Evolutionary conservation across 2,888 invertebrate genomes (phyloP).

Genomic region (Phymatocera aterrima): DNA sequence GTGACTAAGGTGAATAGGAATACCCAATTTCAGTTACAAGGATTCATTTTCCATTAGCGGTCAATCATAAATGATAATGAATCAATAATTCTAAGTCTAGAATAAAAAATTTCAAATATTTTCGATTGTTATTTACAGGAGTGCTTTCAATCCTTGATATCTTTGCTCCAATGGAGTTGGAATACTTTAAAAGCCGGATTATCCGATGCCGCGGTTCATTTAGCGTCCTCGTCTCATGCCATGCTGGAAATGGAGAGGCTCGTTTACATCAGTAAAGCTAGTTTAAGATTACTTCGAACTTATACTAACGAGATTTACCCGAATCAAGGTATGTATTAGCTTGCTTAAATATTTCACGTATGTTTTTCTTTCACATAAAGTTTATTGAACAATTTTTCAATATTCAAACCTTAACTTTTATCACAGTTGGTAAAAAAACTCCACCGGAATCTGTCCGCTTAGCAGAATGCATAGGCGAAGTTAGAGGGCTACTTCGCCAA

Average conservation of each 20-base stretch:
- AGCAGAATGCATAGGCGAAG: conserved; percentile 91
- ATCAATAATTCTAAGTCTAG: neutral
- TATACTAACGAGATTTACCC: conserved; percentile 96
- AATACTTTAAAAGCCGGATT: conserved; percentile 86
- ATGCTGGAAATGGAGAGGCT: conserved; percentile 86
- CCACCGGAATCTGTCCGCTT: conserved; percentile 85
- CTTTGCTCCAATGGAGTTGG: conserved; percentile 95
- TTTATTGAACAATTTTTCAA: conserved; percentile 1
- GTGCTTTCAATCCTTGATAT: conserved; percentile 90
- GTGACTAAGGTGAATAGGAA: conserved; percentile 86
- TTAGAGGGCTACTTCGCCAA: conserved; percentile 86
- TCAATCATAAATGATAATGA: neutral
- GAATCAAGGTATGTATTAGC: conserved; percentile 78
- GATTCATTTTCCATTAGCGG: neutral
- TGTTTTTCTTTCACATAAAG: neutral
- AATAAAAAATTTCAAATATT: neutral
- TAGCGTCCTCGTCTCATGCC: conserved; percentile 67
- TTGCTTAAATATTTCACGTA: neutral
- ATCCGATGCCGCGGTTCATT: conserved; percentile 77
- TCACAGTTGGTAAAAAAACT: conserved; percentile 72
- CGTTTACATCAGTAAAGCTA: conserved; percentile 91
- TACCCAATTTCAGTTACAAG: conserved; percentile 32
- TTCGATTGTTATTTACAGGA: conserved; percentile 70
- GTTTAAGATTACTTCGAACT: conserved; percentile 87
- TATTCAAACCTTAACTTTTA: conserved; percentile 49